phyloP scores from a whole-genome alignment of 2,113 vertebrate species.

The Coracopsis vasa region DNA sequence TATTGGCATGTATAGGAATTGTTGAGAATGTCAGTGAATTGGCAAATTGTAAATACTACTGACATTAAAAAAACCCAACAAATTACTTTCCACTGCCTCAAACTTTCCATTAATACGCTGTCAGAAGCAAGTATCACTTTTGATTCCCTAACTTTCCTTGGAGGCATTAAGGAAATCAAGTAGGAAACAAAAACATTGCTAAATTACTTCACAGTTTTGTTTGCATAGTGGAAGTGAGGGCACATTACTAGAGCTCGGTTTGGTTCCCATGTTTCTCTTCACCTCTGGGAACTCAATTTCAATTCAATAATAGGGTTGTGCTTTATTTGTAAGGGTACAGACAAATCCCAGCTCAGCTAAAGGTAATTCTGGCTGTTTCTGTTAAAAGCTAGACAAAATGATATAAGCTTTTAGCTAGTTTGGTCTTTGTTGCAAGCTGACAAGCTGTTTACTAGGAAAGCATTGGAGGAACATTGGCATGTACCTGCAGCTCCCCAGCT shows the following conservation, averaged over 20 bases:
- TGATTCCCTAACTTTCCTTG: conserved; percentile 1
- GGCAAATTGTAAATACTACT: conserved; percentile 59
- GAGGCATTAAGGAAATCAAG: background rate
- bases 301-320: too few species aligned
- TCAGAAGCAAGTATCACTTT: conserved; percentile 1
- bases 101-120: conserved; percentile 53
- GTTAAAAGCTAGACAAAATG: background rate
- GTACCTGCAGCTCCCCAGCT: background rate
- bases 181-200: background rate
- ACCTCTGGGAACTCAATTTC: background rate
- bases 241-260: background rate
- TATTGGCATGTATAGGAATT: conserved; percentile 31
- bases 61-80: background rate
- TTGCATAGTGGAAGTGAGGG: background rate
- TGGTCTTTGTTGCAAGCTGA: background rate
- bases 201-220: background rate
- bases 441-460: background rate
- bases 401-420: background rate
- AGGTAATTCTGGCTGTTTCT: background rate
- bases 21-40: conserved; percentile 32
- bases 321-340: background rate
- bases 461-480: fast-evolving
- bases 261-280: background rate
- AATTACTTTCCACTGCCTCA: conserved; percentile 63
- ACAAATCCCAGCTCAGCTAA: background rate